A percentile compares a stretch with the other conserved stretches of the same genome.
Evolutionary conservation across 2,888 invertebrate species (phyloP).

Genomic region (Mesoligia furuncula): DNA sequence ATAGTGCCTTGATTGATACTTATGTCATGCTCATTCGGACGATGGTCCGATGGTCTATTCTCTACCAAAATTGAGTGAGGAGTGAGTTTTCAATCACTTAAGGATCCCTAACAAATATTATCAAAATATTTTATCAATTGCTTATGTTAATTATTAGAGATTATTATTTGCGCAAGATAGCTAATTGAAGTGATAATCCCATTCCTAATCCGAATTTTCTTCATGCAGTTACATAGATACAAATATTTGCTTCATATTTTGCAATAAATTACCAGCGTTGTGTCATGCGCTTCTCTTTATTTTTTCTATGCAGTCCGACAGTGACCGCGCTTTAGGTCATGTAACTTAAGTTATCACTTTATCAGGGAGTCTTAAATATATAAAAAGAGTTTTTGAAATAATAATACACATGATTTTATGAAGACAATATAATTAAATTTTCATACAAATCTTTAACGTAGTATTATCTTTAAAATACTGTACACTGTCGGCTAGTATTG

Average conservation of each 20-base stretch:
- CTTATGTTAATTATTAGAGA: conserved; percentile 23
- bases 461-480: conserved; percentile 95
- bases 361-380: conserved; percentile 24
- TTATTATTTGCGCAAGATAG: conserved; percentile 13
- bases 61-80: background rate
- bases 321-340: too few relatives aligned
- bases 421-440: conserved; percentile 92
- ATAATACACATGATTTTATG: conserved; percentile 84
- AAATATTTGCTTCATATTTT: background rate
- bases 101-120: conserved; percentile 20
- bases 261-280: too few relatives aligned
- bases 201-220: conserved; percentile 48
- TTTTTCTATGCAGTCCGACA: too few relatives aligned
- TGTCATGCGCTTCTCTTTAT: too few relatives aligned
- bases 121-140: conserved; percentile 25
- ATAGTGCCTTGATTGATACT: background rate
- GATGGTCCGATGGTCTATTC: background rate
- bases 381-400: conserved; percentile 66
- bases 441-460: conserved; percentile 95
- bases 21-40: background rate
- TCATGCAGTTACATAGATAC: conserved; percentile 16
- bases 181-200: conserved; percentile 28
- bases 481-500: conserved; percentile 90
- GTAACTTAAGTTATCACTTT: background rate
- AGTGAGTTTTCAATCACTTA: background rate